Base-by-base conservation (phyloP, 2,113 vertebrate species). In the Nicator chloris region DNA sequence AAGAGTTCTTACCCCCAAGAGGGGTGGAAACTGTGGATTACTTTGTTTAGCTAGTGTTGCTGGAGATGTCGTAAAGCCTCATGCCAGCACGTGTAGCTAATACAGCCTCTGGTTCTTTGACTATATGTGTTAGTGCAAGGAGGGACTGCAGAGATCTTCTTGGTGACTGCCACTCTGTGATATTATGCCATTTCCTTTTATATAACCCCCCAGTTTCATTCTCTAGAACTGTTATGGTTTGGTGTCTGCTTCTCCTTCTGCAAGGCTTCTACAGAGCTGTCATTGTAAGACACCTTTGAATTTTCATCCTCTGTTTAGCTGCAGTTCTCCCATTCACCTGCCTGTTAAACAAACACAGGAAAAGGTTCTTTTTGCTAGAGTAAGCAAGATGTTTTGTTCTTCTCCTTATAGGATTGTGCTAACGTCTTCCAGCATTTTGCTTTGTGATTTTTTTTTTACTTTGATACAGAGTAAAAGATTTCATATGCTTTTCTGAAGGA, bases 101-200 rank as follows among this genome's bases (percentile, higher is more conserved):
- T 39, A 9, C 6, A 75, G 44, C 22, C 37, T 47, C 64, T 59
- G 19, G 4, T 95, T 84, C 61, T 85, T 68, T 3, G 3, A 21
- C 20, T 64, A 0, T 1, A 0, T 23, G 4, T 20, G 21, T 39
- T 50, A 64, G 12, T 23, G 16, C 15, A 72, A 40, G 28, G 31
- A 15, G 12, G 35, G 27, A 40, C 35, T 68, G 35, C 31, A n/a
- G 28, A 66, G 44, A 19, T 28, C 7, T 47, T 77, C 28, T 44
- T 85, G 40, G 30, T 79, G 82, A 21, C 33, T 54, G 33, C 35
- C 21, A 10, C 8, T 56, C 10, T 63, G 39, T 42, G 15, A 11
- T 69, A 15, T 9, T 30, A 7, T 51, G 19, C 6, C 16, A 30
- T 63, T 89, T 49, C 24, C 24, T 79, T 27, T 6, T 39, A 27